Percentiles rank a stretch among this genome's conserved stretches.
Conservation (phyloP, 2,888 invertebrate genomes). For the Caenorhabditis afra region DNA sequence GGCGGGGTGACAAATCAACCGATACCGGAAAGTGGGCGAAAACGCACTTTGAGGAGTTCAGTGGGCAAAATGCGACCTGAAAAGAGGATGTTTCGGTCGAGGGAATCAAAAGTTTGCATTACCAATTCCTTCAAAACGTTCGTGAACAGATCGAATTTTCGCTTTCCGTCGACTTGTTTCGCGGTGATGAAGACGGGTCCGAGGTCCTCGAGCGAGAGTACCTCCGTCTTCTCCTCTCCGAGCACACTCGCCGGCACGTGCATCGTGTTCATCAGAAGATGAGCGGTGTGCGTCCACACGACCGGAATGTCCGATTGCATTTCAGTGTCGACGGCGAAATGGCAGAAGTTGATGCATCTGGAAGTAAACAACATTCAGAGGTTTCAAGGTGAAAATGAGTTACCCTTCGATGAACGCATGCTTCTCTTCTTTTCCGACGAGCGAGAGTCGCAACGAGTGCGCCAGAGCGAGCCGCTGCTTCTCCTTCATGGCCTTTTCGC, state of each 20-base stretch:
- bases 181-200: conserved; percentile 25
- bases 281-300: conserved; percentile 36
- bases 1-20: too few relatives aligned
- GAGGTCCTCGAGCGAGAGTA: conserved; percentile 21
- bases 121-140: conserved; percentile 39
- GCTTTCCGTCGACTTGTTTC: conserved; percentile 3
- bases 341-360: conserved; percentile 46
- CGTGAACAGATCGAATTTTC: conserved; percentile 30
- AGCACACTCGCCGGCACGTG: conserved; percentile 28
- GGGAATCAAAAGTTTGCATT: background rate
- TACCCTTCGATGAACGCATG: conserved; percentile 47
- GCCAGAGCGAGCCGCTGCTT: conserved; percentile 12
- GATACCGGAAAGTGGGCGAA: too few relatives aligned
- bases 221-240: conserved; percentile 5
- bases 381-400: conserved; percentile 14
- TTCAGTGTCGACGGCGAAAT: conserved; percentile 38
- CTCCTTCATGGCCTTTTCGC: conserved; percentile 31
- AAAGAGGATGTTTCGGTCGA: too few relatives aligned
- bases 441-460: conserved; percentile 18
- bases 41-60: too few relatives aligned
- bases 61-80: too few relatives aligned
- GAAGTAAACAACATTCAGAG: conserved; percentile 2
- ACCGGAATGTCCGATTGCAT: conserved; percentile 49
- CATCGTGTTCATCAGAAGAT: conserved; percentile 36
- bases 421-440: conserved; percentile 35